Conservation (phyloP, 2,797 vertebrate species). For the Gallinago nigripennis region DNA sequence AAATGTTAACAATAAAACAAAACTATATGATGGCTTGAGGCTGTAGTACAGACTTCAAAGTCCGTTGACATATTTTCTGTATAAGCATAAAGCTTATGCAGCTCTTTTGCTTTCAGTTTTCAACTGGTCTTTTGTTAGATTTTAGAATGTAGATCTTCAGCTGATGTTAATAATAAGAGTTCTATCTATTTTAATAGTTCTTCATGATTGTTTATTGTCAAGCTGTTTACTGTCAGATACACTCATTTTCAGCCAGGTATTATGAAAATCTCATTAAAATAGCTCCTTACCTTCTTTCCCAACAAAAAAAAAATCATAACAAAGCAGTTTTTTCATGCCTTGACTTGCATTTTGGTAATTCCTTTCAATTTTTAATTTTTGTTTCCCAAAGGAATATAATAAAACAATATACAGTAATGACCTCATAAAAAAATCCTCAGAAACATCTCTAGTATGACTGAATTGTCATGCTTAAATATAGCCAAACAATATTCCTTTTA, state of each 20-base stretch:
- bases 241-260: background rate
- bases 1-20: too few species aligned
- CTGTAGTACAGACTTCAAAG: too few species aligned
- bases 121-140: too few species aligned
- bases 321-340: background rate
- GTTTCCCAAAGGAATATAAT: background rate
- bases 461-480: background rate
- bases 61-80: too few species aligned
- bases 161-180: too few species aligned
- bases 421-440: background rate
- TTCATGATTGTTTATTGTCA: background rate
- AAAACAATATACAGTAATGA: background rate
- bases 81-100: too few species aligned
- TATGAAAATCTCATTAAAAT: background rate
- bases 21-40: too few species aligned
- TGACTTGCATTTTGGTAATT: background rate
- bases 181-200: too few species aligned
- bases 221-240: background rate
- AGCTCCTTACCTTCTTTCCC: background rate
- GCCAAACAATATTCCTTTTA: background rate
- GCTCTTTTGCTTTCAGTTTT: too few species aligned
- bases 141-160: too few species aligned
- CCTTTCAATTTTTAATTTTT: background rate
- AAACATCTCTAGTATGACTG: background rate
- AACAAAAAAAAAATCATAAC: background rate